phyloP scores from a whole-genome alignment of 1,140 invertebrate species.

The Nephila pilipes region DNA sequence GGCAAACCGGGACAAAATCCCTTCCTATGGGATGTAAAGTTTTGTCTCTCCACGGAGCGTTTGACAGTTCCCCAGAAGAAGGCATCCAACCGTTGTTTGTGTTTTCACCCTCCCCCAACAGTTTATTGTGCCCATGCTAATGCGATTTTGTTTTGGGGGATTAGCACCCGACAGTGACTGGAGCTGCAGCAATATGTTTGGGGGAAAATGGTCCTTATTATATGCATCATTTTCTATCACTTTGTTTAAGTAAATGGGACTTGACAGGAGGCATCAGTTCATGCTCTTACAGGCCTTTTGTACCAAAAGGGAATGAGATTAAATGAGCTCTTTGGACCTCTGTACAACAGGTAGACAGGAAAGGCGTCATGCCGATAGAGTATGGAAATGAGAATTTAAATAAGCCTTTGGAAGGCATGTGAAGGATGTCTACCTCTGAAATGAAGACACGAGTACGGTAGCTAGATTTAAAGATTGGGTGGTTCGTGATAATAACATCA shows the following conservation, averaged over 20 bases:
- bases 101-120: not conserved
- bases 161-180: constrained; percentile 49
- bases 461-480: not conserved
- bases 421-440: not conserved
- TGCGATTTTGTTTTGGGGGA: constrained; percentile 61
- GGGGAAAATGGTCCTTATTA: constrained; percentile 24
- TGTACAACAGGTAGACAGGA: not conserved
- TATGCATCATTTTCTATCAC: constrained; percentile 30
- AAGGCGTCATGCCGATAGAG: not conserved
- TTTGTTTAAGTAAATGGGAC: constrained; percentile 35
- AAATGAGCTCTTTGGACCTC: not conserved
- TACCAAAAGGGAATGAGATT: not conserved
- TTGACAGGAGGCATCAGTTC: not conserved
- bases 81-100: constrained; percentile 42
- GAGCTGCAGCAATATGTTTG: constrained; percentile 25
- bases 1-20: constrained; percentile 37
- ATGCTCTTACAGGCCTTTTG: not conserved
- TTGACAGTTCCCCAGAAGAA: constrained; percentile 50
- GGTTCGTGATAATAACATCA: not conserved
- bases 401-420: not conserved
- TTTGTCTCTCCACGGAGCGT: constrained; percentile 45
- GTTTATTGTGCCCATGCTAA: constrained; percentile 60
- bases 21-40: constrained; percentile 37
- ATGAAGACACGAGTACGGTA: not conserved
- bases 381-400: constrained; percentile 8